phyloP scores from a whole-genome alignment of 1,140 invertebrate genomes.

The Cyclargus thomasi region DNA sequence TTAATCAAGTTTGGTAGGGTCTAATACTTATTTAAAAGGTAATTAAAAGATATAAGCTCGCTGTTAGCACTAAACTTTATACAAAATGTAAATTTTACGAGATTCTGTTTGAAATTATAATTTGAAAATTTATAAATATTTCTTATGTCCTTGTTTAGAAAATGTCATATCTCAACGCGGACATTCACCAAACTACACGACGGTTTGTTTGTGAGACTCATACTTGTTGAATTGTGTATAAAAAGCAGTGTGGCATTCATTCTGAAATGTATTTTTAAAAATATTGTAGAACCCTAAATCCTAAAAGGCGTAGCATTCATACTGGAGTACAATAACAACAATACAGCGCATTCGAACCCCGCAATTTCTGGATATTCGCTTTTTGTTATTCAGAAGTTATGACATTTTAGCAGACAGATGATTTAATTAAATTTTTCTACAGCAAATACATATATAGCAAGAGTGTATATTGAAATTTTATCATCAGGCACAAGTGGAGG shows the following conservation, averaged over 20 bases:
- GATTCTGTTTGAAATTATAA: no score
- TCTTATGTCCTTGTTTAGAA: no score
- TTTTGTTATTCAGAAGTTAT: slow-evolving; percentile 8
- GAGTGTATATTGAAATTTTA: neutral
- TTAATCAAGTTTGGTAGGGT: no score
- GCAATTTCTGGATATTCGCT: slow-evolving; percentile 8
- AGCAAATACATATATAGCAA: neutral
- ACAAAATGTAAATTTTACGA: no score
- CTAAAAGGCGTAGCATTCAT: slow-evolving; percentile 2
- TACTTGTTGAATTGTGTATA: neutral
- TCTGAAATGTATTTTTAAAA: neutral
- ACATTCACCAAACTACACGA: no score
- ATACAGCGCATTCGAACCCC: slow-evolving; percentile 2
- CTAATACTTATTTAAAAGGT: no score
- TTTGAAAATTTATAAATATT: no score
- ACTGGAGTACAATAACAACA: slow-evolving; percentile 13
- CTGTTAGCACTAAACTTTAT: no score
- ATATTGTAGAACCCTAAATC: slow-evolving; percentile 3
- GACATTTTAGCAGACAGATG: slow-evolving; percentile 3
- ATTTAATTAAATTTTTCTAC: slow-evolving; percentile 15
- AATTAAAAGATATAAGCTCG: no score
- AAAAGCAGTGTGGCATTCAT: neutral
- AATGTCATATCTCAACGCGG: no score
- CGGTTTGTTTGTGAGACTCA: no score
- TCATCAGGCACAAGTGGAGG: neutral